Evolutionary conservation across 1,140 invertebrate species (phyloP), one percentile per base, ranked within the genome.

Genomic region (Hycleus cichorii): DNA sequence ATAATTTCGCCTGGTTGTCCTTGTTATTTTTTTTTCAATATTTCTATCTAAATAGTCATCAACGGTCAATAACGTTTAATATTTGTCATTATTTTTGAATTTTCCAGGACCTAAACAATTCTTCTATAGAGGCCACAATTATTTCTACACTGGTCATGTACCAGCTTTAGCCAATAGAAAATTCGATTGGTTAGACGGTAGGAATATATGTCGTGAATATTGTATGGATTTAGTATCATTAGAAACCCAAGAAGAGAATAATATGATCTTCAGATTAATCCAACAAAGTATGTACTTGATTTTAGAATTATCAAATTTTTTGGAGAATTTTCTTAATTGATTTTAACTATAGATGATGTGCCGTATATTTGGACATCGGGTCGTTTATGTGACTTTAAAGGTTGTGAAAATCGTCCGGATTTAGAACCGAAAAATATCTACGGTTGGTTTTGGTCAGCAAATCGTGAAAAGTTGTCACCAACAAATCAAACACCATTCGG

Each of bases 401-500:
- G 91, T 44, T 95, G 91, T 73, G 89, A 91, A 71, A 85, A 86
- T 44, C 83, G 91, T 55, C 79, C 82, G 42, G 91, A 95, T 72
- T 78, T 95, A 42, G 89, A 93, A 72, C 91, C 91, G 38, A 89
- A 93, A 72, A 83, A 82, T 59, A 69, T 93, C 44, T 86, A 85
- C 66, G 91, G 91, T 4, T 95, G 91, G 91, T 95, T 95, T 82
- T 95, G 91, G 91, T 93, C 90, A 6, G 87, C 88, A 39, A 92
- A 90, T 67, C 83, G 91, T 49, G 89, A 87, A 72, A 93, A 93
- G 80, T 88, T 93, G 76, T 76, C 89, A 46, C 85, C 91, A 39
- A 93, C 91, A 55, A 91, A 90, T 75, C 82, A 84, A 76, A 80
- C 80, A 53, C 79, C 78, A 44, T 73, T 73, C 51, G 84, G 84